Conservation (phyloP, 2,797 vertebrate species). For the Poeciliopsis turneri region DNA sequence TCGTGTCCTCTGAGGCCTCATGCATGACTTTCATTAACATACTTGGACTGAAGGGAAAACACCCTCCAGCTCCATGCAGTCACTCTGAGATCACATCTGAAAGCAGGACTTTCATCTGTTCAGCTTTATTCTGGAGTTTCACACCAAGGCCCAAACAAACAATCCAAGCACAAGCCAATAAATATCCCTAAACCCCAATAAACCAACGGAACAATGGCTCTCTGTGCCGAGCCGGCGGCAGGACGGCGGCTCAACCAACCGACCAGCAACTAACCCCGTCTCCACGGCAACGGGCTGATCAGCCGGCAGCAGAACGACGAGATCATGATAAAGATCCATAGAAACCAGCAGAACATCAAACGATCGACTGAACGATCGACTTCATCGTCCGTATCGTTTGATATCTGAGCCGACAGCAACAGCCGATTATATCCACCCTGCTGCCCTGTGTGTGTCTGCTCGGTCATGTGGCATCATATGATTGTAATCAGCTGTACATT, state of each 20-base stretch:
- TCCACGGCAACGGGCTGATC: slow-evolving; percentile 53
- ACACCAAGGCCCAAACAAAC: neutral
- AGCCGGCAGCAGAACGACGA: slow-evolving; percentile 35
- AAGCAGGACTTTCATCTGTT: neutral
- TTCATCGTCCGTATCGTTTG: too few relatives aligned
- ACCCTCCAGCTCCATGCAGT: neutral
- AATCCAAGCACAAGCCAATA: neutral
- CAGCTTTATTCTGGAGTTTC: neutral
- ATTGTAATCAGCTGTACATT: too few relatives aligned
- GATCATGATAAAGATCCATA: neutral
- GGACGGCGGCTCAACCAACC: slow-evolving; percentile 40
- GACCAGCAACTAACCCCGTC: slow-evolving; percentile 43
- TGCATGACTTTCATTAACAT: slow-evolving; percentile 28
- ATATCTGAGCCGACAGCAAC: too few relatives aligned
- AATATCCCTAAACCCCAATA: neutral
- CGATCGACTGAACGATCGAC: too few relatives aligned
- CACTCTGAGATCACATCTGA: neutral
- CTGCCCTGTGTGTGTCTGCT: too few relatives aligned
- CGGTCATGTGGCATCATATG: too few relatives aligned
- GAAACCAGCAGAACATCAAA: neutral
- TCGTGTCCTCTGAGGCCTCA: slow-evolving; percentile 2
- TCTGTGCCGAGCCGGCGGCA: slow-evolving; percentile 15
- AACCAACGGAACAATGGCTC: slow-evolving; percentile 16
- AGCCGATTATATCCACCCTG: too few relatives aligned
- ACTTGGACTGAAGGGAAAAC: neutral